Evolutionary conservation across 1,140 invertebrate species (phyloP).

Genomic region (Penaeus vannamei): DNA sequence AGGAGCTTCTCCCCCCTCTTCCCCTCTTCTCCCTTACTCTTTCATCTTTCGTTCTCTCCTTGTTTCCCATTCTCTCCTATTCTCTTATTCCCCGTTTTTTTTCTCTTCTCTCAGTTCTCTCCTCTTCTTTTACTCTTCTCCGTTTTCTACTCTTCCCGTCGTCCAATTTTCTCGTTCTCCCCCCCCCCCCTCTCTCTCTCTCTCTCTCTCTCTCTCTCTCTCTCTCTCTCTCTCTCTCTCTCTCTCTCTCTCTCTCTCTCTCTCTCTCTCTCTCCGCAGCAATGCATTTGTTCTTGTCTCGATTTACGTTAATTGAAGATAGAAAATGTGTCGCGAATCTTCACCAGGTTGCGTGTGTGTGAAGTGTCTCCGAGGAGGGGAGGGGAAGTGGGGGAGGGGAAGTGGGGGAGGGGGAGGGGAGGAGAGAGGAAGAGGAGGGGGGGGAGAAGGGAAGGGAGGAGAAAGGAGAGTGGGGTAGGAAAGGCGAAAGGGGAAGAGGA

Average conservation of each 20-base stretch:
- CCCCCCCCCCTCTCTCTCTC: neutral
- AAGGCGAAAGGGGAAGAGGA: neutral
- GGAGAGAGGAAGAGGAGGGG: neutral
- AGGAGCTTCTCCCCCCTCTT: neutral
- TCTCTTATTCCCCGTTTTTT: neutral
- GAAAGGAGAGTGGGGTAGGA: neutral
- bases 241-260: neutral
- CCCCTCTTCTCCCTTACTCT: neutral
- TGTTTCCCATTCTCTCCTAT: neutral
- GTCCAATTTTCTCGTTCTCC: neutral
- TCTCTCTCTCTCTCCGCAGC: neutral
- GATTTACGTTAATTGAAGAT: too few relatives aligned
- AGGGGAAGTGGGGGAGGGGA: neutral
- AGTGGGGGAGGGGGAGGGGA: neutral
- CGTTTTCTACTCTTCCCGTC: neutral
- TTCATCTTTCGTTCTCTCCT: neutral
- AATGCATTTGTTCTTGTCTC: neutral
- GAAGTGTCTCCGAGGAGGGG: neutral
- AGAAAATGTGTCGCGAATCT: too few relatives aligned
- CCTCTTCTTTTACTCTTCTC: neutral
- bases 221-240: slow-evolving; percentile 6
- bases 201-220: neutral
- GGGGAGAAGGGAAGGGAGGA: neutral
- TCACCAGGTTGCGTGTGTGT: neutral
- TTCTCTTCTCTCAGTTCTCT: neutral